Base-by-base conservation (phyloP, 2,113 vertebrate genomes). In the Parus major region DNA sequence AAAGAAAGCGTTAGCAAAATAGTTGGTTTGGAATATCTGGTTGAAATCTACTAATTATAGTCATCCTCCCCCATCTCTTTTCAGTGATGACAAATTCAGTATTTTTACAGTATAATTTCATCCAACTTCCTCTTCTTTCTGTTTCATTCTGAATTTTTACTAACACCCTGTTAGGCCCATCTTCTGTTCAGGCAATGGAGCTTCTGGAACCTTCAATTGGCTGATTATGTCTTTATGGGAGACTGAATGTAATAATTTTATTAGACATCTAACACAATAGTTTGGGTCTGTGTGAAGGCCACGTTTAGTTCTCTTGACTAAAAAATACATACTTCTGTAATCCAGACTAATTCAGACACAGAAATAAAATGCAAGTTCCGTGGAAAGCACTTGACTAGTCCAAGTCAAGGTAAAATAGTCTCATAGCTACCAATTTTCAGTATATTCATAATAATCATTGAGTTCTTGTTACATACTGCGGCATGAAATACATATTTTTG, bases 41-140 rank as follows among this genome's bases (percentile, higher is more conserved):
- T 82, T 94, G 89, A 89, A 85, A 92, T 94, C 65, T 88, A 69
- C 63, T 93, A 91, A 95, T 92, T 91, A 92, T 91, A 97, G 86
- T 86, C 21, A 80, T 87, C 61, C 73, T 79, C 70, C 81, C 70
- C 86, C 79, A 66, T 63, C 42, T 80, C 82, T 86, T 85, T 76
- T 91, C 78, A 77, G 70, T 87, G 64, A 70, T 95, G 70, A 92
- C 84, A 95, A 86, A 92, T 87, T 76, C 78, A 61, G 66, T 76
- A 53, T 50, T 79, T 96, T 82, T 92, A 47, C 91, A 65, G 75
- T 70, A 69, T 91, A 65, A 89, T 92, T 92, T 90, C 29, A 50
- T 82, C 28, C 75, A 91, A 64, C 85, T 93, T 95, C 66, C 63
- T 65, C 60, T 87, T 78, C 41, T 79, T 36, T 53, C 21, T 50